Conservation (phyloP, 2,113 vertebrate genomes). For the Gadus chalcogrammus region DNA sequence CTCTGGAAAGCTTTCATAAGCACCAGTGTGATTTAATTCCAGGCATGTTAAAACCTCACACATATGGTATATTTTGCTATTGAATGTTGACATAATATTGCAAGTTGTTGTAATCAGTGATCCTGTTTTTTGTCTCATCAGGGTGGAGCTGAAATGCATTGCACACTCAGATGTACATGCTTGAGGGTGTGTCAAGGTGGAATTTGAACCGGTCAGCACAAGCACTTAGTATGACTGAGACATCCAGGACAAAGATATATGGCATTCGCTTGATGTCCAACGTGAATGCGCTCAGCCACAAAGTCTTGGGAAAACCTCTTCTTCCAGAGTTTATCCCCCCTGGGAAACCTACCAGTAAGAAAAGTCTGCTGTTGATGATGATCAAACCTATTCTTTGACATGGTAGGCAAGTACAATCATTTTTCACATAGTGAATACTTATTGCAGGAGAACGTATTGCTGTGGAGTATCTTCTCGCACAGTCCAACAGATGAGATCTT, state of each 20-base stretch:
- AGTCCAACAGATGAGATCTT: conserved; percentile 33
- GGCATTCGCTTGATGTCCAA: conserved; percentile 17
- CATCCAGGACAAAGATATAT: no score
- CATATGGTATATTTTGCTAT: no score
- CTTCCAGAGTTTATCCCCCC: conserved; percentile 26
- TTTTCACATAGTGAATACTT: neutral
- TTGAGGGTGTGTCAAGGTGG: no score
- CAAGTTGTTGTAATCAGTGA: no score
- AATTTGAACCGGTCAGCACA: no score
- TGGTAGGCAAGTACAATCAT: neutral
- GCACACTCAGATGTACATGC: no score
- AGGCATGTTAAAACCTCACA: conserved; percentile 12
- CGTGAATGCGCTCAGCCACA: conserved; percentile 21
- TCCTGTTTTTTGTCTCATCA: no score
- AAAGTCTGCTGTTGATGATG: neutral
- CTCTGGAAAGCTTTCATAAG: conserved; percentile 36
- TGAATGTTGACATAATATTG: no score
- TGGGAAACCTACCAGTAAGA: conserved; percentile 32
- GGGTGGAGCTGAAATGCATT: no score
- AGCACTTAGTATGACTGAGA: no score
- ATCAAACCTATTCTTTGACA: neutral
- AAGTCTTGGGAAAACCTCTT: conserved; percentile 19
- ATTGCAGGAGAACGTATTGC: conserved; percentile 31
- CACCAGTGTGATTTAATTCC: conserved; percentile 32
- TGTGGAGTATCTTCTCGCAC: conserved; percentile 31